Evolutionary conservation across 2,888 invertebrate genomes (phyloP).

Genomic region (Tiphia femorata): DNA sequence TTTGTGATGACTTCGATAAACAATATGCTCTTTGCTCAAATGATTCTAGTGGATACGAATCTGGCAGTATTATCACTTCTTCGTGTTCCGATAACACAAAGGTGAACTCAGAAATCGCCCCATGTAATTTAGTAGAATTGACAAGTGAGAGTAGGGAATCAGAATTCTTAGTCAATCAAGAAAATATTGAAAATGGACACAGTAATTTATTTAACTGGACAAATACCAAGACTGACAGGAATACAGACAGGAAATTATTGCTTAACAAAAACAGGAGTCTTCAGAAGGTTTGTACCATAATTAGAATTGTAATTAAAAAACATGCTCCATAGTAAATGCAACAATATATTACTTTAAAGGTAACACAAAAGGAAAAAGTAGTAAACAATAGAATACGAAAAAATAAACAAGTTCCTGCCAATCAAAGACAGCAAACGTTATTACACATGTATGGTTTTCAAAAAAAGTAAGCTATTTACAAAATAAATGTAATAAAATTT

Average conservation of each 20-base stretch:
- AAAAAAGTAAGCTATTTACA: constrained; percentile 71
- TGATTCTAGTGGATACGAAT: background rate
- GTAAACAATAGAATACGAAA: constrained; percentile 56
- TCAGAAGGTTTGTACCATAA: constrained; percentile 17
- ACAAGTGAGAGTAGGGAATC: constrained; percentile 11
- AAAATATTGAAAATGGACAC: constrained; percentile 9
- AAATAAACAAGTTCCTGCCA: constrained; percentile 62
- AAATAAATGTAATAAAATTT: too few relatives aligned
- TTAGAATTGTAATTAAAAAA: constrained; percentile 6
- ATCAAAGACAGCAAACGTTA: constrained; percentile 73
- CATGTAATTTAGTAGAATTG: background rate
- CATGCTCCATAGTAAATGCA: background rate
- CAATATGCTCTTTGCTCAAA: background rate
- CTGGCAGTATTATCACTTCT: background rate
- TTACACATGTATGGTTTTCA: constrained; percentile 79
- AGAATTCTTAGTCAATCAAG: constrained; percentile 25
- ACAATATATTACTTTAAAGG: constrained; percentile 15
- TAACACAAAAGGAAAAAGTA: constrained; percentile 28
- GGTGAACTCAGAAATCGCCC: background rate
- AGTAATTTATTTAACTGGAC: constrained; percentile 13
- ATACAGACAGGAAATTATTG: background rate
- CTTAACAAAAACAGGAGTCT: constrained; percentile 6
- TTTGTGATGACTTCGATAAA: background rate
- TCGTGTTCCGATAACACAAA: background rate
- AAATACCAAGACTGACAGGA: background rate